Base-by-base conservation (phyloP, 2,113 vertebrate species). In the Pedetes capensis region DNA sequence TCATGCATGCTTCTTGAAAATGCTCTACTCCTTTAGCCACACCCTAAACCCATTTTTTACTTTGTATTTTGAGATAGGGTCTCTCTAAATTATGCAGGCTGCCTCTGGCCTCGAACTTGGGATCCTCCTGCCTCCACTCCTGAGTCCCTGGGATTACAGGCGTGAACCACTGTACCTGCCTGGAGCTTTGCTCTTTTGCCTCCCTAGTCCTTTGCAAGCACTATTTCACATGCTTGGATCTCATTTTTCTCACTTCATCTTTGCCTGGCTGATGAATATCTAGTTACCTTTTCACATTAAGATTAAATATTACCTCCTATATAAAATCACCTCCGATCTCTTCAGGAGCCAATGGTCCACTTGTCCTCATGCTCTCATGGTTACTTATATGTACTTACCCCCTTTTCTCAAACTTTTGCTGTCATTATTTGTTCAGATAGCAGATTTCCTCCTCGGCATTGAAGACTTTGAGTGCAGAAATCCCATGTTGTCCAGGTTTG, bases 251-350 rank as follows among this genome's bases (percentile, higher is more conserved):
- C 6, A 23, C 29, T 79, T 22, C 22, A 47, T 10, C 9, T 80
- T 63, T 83, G 8, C 18, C 80, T 32, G 55, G 14, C 11, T 68
- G n/a, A 39, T 72, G 37, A 68, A 71, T 57, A 37, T 80, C 11
- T 53, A 42, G 69, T 75, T 79, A 29, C 3, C n/a, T 74, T 94
- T 80, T 94, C 69, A 83, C 9, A 39, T 88, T 68, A 96, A 37
- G 12, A 83, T 83, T 72, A 90, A 47, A 44, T 8, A 55, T 49
- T 17, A 42, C 1, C 11, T 71, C 22, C 9, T 68, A 47, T 39
- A 55, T 57, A 39, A 59, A 79, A 76, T 42, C 17, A 64, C 11
- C 6, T 9, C 2, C 47, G 27, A 44, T 51, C 3, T 25, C 17
- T n/a, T 6, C 47, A 44, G 47, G 14, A 44, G 29, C 6, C 57